These are phyloP conservation scores for Pseudoips prasinana DNA, from an alignment of 2,888 invertebrate species.

Conservation along the genomic window DNA sequence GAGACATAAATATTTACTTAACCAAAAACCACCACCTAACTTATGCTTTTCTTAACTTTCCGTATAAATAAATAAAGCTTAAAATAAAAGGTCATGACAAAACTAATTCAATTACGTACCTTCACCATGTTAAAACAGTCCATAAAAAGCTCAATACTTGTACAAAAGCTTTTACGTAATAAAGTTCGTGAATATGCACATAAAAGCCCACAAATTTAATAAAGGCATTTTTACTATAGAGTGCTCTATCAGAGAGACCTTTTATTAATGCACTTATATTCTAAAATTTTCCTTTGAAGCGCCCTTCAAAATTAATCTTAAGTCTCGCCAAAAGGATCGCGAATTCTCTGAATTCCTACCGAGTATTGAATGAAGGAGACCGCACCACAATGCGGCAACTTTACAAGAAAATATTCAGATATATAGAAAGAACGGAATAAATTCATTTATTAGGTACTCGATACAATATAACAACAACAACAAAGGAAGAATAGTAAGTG, in stretches of 20 bases:
- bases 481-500: too few relatives aligned
- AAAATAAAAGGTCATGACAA: conserved; percentile 4
- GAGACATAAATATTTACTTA: too few relatives aligned
- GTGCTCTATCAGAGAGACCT: conserved; percentile 68
- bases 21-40: too few relatives aligned
- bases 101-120: conserved; percentile 24
- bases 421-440: too few relatives aligned
- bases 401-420: too few relatives aligned
- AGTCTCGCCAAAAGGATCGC: conserved; percentile 72
- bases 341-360: conserved; percentile 69
- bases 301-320: conserved; percentile 77
- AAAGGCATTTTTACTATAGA: conserved; percentile 70
- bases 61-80: too few relatives aligned
- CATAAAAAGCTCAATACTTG: conserved; percentile 45
- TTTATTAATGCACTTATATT: conserved; percentile 79
- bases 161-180: conserved; percentile 65
- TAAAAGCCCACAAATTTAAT: conserved; percentile 76
- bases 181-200: conserved; percentile 63
- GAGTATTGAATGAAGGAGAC: conserved; percentile 52
- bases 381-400: conserved; percentile 41
- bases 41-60: too few relatives aligned
- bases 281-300: conserved; percentile 76
- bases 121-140: conserved; percentile 39
- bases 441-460: too few relatives aligned
- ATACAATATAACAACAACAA: too few relatives aligned